These are phyloP conservation scores for Dysmachus trigonus DNA, from an alignment of 2,888 invertebrate species.

Conservation along the genomic window DNA sequence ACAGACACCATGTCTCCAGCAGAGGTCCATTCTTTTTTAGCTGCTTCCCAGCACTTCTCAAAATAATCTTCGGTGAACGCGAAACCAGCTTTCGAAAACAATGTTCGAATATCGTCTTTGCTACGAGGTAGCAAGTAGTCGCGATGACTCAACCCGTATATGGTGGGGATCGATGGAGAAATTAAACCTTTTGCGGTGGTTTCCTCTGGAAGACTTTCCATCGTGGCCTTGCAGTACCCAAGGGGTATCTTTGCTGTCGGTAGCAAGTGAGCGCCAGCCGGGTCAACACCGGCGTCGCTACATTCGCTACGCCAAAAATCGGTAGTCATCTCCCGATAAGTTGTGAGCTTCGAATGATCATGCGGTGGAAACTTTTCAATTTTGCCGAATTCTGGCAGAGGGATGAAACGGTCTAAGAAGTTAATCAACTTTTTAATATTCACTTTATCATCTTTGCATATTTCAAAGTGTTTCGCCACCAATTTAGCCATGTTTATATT, in stretches of 20 bases:
- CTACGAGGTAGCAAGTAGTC: not conserved
- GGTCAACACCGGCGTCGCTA: not conserved
- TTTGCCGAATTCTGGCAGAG: not conserved
- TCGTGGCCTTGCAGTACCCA: not conserved
- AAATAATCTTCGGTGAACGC: not conserved
- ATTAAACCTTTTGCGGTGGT: not conserved
- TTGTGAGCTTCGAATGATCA: not conserved
- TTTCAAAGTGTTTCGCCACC: not conserved
- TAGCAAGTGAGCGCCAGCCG: not conserved
- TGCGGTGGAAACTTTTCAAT: too few species aligned
- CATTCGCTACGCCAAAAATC: not conserved
- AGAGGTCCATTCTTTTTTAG: not conserved
- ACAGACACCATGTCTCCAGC: not conserved
- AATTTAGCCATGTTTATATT: not conserved
- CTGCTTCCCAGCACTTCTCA: not conserved
- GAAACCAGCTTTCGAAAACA: not conserved
- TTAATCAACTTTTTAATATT: not conserved
- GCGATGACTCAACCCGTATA: not conserved
- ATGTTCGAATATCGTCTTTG: not conserved
- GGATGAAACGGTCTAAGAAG: not conserved
- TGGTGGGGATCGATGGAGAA: not conserved
- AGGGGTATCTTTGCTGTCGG: not conserved
- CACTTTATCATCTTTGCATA: not conserved
- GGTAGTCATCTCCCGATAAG: not conserved
- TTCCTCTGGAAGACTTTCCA: not conserved